Evolutionary conservation across 2,797 vertebrate genomes (phyloP).

Genomic region (Paratrypauchen microcephalus): DNA sequence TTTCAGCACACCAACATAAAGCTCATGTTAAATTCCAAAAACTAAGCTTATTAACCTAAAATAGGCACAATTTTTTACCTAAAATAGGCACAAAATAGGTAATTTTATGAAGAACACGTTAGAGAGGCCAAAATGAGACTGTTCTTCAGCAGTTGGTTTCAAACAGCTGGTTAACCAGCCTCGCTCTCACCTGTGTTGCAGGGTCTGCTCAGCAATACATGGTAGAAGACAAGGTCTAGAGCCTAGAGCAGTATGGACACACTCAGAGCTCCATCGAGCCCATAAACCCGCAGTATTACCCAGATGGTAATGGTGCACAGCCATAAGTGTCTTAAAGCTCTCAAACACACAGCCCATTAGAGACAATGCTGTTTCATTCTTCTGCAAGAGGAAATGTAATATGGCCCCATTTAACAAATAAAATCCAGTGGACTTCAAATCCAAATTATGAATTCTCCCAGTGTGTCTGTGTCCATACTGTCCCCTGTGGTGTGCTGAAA

Average conservation of each 20-base stretch:
- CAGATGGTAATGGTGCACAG: slow-evolving; percentile 86
- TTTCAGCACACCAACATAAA: slow-evolving; percentile 72
- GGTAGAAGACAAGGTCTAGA: slow-evolving; percentile 95
- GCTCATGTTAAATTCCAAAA: slow-evolving; percentile 42
- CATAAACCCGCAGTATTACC: slow-evolving; percentile 93
- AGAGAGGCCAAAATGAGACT: slow-evolving; percentile 10
- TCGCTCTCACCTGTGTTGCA: slow-evolving; percentile 77
- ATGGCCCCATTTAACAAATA: slow-evolving; percentile 25
- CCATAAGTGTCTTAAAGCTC: slow-evolving; percentile 55
- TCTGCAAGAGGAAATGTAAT: slow-evolving; percentile 27
- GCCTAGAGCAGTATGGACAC: slow-evolving; percentile 91
- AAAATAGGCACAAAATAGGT: slow-evolving; percentile 5
- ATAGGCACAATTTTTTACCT: neutral
- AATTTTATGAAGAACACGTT: too few relatives aligned
- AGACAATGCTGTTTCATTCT: slow-evolving; percentile 31
- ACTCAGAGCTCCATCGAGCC: slow-evolving; percentile 88
- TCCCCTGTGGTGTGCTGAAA: slow-evolving; percentile 72
- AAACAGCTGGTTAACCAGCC: slow-evolving; percentile 64
- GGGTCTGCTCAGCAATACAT: slow-evolving; percentile 92
- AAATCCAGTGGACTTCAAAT: slow-evolving; percentile 29
- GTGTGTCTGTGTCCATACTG: slow-evolving; percentile 68
- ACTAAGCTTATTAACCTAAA: slow-evolving; percentile 24
- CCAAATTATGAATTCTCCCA: slow-evolving; percentile 35
- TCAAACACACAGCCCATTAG: slow-evolving; percentile 42
- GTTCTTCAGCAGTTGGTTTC: slow-evolving; percentile 39